A percentile compares a stretch with the other conserved stretches of the same genome.
phyloP scores from a whole-genome alignment of 2,113 vertebrate species.

The Corapipo altera region DNA sequence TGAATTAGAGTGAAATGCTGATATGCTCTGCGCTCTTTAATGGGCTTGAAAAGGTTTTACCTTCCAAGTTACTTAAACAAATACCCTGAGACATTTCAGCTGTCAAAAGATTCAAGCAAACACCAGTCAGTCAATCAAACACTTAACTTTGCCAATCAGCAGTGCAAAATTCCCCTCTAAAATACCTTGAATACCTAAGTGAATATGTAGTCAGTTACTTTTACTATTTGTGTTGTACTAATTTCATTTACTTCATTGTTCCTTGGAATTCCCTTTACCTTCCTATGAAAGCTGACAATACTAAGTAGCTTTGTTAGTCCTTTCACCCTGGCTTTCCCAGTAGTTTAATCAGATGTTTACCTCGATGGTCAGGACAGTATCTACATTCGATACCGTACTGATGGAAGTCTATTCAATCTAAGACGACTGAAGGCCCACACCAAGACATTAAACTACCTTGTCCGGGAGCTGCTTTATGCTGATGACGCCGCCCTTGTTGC shows the following conservation, averaged over 20 bases:
- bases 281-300: not conserved
- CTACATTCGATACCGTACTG: too few species aligned
- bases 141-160: not conserved
- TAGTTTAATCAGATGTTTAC: not conserved
- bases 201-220: not conserved
- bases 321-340: not conserved
- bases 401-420: too few species aligned
- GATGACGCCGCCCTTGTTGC: too few species aligned
- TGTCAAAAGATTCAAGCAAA: not conserved
- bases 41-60: not conserved
- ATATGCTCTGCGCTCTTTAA: not conserved
- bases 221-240: not conserved
- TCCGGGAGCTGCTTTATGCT: too few species aligned
- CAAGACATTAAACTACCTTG: too few species aligned
- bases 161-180: not conserved
- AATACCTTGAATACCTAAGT: not conserved
- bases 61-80: not conserved
- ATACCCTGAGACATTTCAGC: not conserved
- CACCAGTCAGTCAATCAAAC: not conserved
- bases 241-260: not conserved
- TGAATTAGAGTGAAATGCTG: not conserved
- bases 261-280: not conserved
- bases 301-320: not conserved
- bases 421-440: too few species aligned
- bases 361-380: too few species aligned